Base-by-base conservation (phyloP, 2,797 vertebrate species). In the Petrocephalus sullivani region DNA sequence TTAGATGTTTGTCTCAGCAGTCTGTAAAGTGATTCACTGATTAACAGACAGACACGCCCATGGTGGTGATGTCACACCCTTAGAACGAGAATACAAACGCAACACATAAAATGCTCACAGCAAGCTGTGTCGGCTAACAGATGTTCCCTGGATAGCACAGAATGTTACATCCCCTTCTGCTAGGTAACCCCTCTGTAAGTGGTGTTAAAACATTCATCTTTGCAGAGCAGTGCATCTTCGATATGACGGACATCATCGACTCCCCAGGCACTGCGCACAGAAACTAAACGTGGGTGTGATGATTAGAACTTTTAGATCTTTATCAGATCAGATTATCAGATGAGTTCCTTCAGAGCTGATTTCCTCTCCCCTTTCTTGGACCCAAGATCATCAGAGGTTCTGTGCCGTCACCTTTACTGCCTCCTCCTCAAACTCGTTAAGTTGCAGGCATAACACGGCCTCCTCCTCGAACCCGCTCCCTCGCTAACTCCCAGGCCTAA, bases 271-370 rank as follows among this genome's bases (percentile, higher is more conserved):
- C 71, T 33, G 53, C 37, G 10, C 8, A 9, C 1, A 1, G 33
- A 49, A 54, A 82, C 16, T n/a, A 60, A 57, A 87, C 75, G 90
- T 91, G 89, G 88, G 85, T 92, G 88, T 90, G 46, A 90, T 90
- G 41, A 51, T 51, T 5, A 51, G 37, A 41, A 41, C 2, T 41
- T 41, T 41, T 41, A 41, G 37, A 41, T 41, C 37, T 41, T 41
- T 41, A 41, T 41, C 37, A 41, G 37, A 41, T 41, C 37, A 41
- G 41, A 51, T 51, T 51, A 51, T 51, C 49, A 51, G 4, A 9
- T 23, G 8, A 61, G 8, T 8, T 21, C 23, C 23, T 61, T 61
- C 2, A 61, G 58, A 61, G n/a, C 58, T 60, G n/a, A n/a, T n/a
- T n/a, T n/a, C n/a, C n/a, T n/a, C 57, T 6, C 21, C 58, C n/a